phyloP scores from a whole-genome alignment of 2,113 vertebrate species.

The Notarius lentiginosus region DNA sequence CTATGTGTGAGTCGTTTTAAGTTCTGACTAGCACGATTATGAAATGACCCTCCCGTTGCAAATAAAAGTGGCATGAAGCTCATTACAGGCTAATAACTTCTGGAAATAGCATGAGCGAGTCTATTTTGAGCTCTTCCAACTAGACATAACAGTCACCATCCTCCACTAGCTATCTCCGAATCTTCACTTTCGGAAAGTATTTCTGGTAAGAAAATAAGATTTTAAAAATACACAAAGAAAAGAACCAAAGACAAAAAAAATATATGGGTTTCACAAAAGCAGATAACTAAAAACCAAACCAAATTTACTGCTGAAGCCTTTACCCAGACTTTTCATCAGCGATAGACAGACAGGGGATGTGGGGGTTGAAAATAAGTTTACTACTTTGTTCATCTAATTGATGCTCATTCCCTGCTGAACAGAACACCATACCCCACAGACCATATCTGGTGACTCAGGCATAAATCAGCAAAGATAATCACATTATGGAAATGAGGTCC shows the following conservation, averaged over 20 bases:
- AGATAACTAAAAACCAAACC: background rate
- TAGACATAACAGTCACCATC: slow-evolving; percentile 17
- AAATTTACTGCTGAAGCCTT: slow-evolving; percentile 17
- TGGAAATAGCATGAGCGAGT: slow-evolving; percentile 46
- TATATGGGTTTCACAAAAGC: background rate
- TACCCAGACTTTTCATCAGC: slow-evolving; percentile 23
- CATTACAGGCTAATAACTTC: slow-evolving; percentile 53
- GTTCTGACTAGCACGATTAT: slow-evolving; percentile 38
- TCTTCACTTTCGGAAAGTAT: slow-evolving; percentile 11
- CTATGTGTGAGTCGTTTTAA: background rate
- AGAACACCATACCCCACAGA: slow-evolving; percentile 48
- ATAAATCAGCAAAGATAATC: slow-evolving; percentile 68
- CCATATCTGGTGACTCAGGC: slow-evolving; percentile 53
- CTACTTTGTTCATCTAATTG: slow-evolving; percentile 46
- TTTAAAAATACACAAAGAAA: background rate
- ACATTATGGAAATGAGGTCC: slow-evolving; percentile 62
- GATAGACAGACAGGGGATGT: slow-evolving; percentile 10
- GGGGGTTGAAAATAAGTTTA: slow-evolving; percentile 53
- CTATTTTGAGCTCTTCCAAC: slow-evolving; percentile 44
- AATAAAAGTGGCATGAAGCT: slow-evolving; percentile 46
- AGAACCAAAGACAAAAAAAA: background rate
- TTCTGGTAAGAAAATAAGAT: slow-evolving; percentile 7
- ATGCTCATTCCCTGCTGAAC: slow-evolving; percentile 55
- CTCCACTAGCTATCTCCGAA: background rate
- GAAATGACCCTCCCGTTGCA: slow-evolving; percentile 35